These are phyloP conservation scores for Acanthornis magna DNA, from an alignment of 2,797 vertebrate species.

Conservation along the genomic window DNA sequence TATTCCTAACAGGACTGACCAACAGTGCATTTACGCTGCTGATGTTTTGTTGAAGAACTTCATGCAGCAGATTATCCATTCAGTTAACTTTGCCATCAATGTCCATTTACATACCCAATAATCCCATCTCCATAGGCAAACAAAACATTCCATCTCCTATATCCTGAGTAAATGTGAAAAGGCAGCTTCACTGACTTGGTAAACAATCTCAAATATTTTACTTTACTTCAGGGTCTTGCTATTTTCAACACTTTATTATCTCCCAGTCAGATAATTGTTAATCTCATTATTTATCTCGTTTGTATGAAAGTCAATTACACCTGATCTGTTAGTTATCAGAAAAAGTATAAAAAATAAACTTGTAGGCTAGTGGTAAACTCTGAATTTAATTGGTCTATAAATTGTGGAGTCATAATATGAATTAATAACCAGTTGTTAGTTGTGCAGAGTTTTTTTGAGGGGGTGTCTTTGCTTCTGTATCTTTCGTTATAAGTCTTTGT, in stretches of 20 bases:
- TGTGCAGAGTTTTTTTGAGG: background rate
- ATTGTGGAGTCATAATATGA: slow-evolving; percentile 31
- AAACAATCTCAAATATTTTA: slow-evolving; percentile 32
- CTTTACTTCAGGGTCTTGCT: slow-evolving; percentile 26
- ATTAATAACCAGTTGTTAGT: background rate
- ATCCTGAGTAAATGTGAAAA: slow-evolving; percentile 33
- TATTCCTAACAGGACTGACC: background rate
- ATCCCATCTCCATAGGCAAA: slow-evolving; percentile 23
- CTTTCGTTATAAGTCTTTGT: background rate
- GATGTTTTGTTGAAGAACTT: background rate
- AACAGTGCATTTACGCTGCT: background rate
- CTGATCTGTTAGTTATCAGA: slow-evolving; percentile 47
- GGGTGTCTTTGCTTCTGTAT: background rate
- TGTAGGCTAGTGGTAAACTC: slow-evolving; percentile 45
- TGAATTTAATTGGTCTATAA: slow-evolving; percentile 51
- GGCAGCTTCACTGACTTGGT: slow-evolving; percentile 6
- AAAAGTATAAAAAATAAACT: slow-evolving; percentile 51
- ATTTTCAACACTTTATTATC: slow-evolving; percentile 42
- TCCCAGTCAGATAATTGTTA: slow-evolving; percentile 39
- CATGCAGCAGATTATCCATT: background rate
- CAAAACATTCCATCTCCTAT: background rate
- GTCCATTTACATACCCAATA: background rate
- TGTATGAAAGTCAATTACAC: slow-evolving; percentile 56
- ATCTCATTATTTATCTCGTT: slow-evolving; percentile 62
- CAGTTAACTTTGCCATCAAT: background rate